Evolutionary conservation across 2,888 invertebrate species (phyloP), one percentile per base, ranked within the genome.

Genomic region (Netelia melanura): DNA sequence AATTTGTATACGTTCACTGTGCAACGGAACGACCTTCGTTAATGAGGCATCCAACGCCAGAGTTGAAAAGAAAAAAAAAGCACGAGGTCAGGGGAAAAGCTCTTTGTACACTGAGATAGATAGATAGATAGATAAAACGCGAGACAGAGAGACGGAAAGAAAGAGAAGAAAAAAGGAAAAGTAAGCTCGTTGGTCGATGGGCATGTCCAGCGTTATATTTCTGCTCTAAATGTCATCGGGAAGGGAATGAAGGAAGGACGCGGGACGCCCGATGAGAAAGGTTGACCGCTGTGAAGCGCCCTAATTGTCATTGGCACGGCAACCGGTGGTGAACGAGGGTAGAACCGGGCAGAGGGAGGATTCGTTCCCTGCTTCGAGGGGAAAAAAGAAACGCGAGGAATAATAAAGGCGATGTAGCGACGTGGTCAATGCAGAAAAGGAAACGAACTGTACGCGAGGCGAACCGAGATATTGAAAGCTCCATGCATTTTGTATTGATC

Each of bases 281-380:
- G 80, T 86, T 88, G 87, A 77, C 85, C 87, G 89, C 87, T 90
- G 87, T 88, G 90, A 90, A 90, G 88, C 89, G 90, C 85, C 86
- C 86, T 90, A 88, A 90, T 90, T 89, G 89, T 84, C 87, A 86
- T 71, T 71, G 79, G 52, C 52, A 77, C 80, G 71, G 75, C 76
- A 80, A 79, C 68, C 38, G 38, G 65, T 77, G 61, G 68, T 67
- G 58, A 81, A 68, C 54, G 75, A 79, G 8, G 38, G 62, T 62
- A 64, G 77, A 62, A 74, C 61, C 6, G 8, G 38, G 38, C 6
- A 6, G 38, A 38, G 38, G 38, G 38, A 6, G 5, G 38, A 0
- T 38, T 38, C 6, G 38, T 38, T 38, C 8, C 0, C 6, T 38
- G 38, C 38, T 38, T 38, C 38, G 38, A 38, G 6, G 38, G 38